These are phyloP conservation scores for Sympetrum striolatum DNA, from an alignment of 2,888 invertebrate genomes.

Conservation along the genomic window DNA sequence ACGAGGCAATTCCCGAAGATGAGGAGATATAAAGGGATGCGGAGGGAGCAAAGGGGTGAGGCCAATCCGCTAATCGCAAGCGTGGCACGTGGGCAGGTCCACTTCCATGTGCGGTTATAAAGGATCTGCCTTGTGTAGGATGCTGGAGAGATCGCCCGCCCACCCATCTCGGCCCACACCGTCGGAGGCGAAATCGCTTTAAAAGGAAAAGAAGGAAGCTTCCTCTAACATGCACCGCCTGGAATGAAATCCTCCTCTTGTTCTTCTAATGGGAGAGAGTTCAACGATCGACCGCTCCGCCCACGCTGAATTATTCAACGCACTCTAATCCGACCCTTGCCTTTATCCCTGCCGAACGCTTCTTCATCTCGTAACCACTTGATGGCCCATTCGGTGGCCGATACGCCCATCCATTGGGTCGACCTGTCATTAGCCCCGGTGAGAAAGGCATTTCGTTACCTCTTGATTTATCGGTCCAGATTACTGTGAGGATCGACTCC, in stretches of 20 bases:
- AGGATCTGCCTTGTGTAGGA: background rate
- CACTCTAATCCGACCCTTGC: background rate
- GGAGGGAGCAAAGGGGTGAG: background rate
- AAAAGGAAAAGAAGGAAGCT: background rate
- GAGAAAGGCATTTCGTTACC: too few relatives aligned
- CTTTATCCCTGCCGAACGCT: background rate
- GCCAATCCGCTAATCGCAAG: background rate
- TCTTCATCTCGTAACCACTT: background rate
- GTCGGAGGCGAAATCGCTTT: background rate
- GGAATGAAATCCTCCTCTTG: background rate
- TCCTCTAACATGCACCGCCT: background rate
- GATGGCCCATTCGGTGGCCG: too few relatives aligned
- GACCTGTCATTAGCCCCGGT: too few relatives aligned
- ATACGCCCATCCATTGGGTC: too few relatives aligned
- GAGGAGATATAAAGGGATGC: background rate
- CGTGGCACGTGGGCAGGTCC: background rate
- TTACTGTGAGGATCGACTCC: too few relatives aligned
- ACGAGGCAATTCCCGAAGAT: background rate
- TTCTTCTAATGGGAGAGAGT: background rate
- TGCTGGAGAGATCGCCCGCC: background rate
- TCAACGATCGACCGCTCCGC: background rate
- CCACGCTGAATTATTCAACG: background rate
- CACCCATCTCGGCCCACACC: slow-evolving; percentile 9
- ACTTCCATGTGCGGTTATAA: slow-evolving; percentile 33
- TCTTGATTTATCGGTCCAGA: too few relatives aligned